phyloP scores from a whole-genome alignment of 2,797 vertebrate genomes.

The Synanceia verrucosa region DNA sequence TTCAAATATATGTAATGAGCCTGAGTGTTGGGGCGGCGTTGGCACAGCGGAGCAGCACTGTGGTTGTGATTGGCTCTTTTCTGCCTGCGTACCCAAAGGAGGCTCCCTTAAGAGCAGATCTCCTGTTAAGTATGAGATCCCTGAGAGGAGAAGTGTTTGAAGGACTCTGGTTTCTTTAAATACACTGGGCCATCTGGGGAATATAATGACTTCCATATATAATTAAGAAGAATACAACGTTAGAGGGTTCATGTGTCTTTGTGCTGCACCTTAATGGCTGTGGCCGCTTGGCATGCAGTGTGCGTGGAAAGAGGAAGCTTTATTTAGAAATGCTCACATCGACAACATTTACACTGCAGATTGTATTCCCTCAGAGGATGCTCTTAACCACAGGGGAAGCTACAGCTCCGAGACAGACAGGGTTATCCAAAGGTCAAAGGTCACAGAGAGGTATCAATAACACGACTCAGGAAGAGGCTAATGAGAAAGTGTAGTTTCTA shows the following conservation, averaged over 20 bases:
- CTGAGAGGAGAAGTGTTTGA: constrained; percentile 77
- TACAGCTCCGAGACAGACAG: not conserved
- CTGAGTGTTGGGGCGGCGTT: constrained; percentile 31
- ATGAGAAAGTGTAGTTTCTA: not conserved
- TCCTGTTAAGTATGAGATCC: constrained; percentile 81
- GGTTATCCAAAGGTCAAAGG: constrained; percentile 29
- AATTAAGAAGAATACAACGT: constrained; percentile 76
- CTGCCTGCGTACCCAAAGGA: constrained; percentile 68
- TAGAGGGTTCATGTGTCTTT: constrained; percentile 71
- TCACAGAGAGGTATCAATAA: not conserved
- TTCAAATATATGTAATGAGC: constrained; percentile 67
- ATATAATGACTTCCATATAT: constrained; percentile 78
- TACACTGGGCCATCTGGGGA: constrained; percentile 73
- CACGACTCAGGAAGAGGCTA: not conserved
- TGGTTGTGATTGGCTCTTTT: constrained; percentile 60
- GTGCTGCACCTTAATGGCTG: constrained; percentile 68
- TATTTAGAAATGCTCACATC: constrained; percentile 51
- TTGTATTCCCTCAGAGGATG: constrained; percentile 17
- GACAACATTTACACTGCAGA: constrained; percentile 64
- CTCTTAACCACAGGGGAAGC: not conserved
- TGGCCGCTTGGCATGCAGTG: not conserved
- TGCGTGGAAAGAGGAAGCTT: constrained; percentile 23
- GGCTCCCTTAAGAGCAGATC: constrained; percentile 77
- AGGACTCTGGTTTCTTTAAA: constrained; percentile 80
- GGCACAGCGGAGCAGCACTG: constrained; percentile 22